Evolutionary conservation across 2,113 vertebrate species (phyloP).

Genomic region (Rhinolophus ferrumequinum): DNA sequence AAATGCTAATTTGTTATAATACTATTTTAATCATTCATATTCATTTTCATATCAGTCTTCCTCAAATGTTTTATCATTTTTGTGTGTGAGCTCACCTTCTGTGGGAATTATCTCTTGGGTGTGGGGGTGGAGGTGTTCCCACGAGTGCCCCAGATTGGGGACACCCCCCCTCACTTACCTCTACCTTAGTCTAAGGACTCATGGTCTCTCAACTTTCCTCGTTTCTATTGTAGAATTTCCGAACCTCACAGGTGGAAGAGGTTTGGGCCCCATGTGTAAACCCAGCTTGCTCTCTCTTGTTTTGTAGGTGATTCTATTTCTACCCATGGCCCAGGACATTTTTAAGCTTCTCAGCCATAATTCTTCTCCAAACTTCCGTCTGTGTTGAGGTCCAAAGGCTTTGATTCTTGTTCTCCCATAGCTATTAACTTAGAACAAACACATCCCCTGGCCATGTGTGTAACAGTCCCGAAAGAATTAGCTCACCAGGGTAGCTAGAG

Average conservation of each 20-base stretch:
- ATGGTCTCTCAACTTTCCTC: background rate
- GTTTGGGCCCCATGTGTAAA: background rate
- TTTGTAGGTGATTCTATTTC: background rate
- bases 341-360: background rate
- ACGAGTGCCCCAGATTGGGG: background rate
- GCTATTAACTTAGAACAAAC: background rate
- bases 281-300: background rate
- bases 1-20: background rate
- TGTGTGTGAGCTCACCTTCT: background rate
- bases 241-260: background rate
- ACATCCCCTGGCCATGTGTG: too few species aligned
- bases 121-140: background rate
- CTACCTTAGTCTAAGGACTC: background rate
- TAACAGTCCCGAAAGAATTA: background rate
- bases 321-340: background rate
- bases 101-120: accelerated
- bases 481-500: background rate
- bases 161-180: background rate
- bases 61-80: background rate
- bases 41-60: background rate
- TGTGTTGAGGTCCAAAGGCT: background rate
- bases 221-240: background rate
- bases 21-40: background rate
- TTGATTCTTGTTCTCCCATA: background rate
- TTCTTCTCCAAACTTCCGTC: background rate